phyloP scores from a whole-genome alignment of 2,797 vertebrate genomes.

The Hemibagrus guttatus region DNA sequence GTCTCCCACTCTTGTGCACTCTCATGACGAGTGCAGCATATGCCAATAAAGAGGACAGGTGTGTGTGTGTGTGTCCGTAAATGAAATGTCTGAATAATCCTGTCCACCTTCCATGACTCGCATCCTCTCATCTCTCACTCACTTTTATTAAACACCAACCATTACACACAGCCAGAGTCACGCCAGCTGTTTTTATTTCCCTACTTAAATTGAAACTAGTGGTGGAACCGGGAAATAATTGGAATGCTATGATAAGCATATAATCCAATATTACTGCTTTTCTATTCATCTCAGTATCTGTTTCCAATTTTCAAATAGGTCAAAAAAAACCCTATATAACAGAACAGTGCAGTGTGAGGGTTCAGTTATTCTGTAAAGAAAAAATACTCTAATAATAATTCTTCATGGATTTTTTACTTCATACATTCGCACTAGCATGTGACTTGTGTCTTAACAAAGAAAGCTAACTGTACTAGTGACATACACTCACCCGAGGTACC shows the following conservation, averaged over 20 bases:
- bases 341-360: neutral
- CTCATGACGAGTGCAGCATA: conserved; percentile 1
- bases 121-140: conserved; percentile 16
- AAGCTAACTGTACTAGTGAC: neutral
- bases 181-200: conserved; percentile 27
- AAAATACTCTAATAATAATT: neutral
- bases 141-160: conserved; percentile 1
- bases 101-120: conserved; percentile 17
- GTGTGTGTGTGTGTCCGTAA: conserved; percentile 11
- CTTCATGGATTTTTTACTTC: neutral
- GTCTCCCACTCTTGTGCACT: conserved; percentile 17
- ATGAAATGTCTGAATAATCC: conserved; percentile 48
- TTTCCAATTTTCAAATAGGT: neutral
- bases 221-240: neutral
- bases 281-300: neutral
- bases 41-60: conserved; percentile 22
- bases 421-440: neutral
- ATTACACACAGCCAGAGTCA: neutral
- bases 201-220: neutral
- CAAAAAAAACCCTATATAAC: neutral
- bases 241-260: conserved; percentile 9
- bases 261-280: conserved; percentile 8
- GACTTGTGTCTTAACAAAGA: neutral
- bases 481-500: neutral
- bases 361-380: neutral